Base-by-base conservation (phyloP, 2,888 invertebrate genomes). In the Hydrotaea cyrtoneurina region DNA sequence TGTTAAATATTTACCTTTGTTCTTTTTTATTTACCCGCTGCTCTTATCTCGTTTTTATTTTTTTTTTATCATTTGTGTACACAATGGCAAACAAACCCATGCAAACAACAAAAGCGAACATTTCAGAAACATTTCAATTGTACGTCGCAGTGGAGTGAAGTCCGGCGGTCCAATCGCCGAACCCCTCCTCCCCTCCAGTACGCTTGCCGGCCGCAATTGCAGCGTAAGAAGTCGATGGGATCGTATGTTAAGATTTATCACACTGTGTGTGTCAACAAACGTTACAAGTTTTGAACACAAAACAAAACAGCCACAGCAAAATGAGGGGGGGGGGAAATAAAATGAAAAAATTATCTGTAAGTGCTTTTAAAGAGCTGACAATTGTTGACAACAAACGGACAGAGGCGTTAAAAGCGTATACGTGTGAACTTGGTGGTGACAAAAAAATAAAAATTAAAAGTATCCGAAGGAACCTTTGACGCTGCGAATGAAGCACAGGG, bases 1-100 rank as follows among this genome's bases (percentile, higher is more conserved):
- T 39, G 13, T 76, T 79, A 71, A 83, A 79, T 83, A 83, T 77
- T 83, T 83, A 76, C 64, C 79, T 76, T 62, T 62, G 71, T 75
- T 78, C 75, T 82, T 78, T 74, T 78, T 73, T 57, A 71, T 50
- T 57, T 50, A 71, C 66, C 66, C 39, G 17, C 39, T 66, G 17
- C 39, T 66, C 66, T 66, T 66, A 66, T 66, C 66, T 31, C 3
- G 31, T 7, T 4, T 7, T 66, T 66, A 4, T 4, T 59, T 7
- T 4, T 7, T 66, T 66, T 15, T 4, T 59, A 59, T 23, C 26
- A 26, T 59, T 59, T 59, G 15, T 59, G 59, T 23, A 72, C 72
- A 57, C 64, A 59, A 23, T 62, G 26, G 50, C n/a, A 64, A 79
- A 64, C 19, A 26, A 55, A 39, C 39, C 39, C 8, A 66, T 39